Evolutionary conservation across 2,888 invertebrate species (phyloP).

Genomic region (Nomada goodeniana): DNA sequence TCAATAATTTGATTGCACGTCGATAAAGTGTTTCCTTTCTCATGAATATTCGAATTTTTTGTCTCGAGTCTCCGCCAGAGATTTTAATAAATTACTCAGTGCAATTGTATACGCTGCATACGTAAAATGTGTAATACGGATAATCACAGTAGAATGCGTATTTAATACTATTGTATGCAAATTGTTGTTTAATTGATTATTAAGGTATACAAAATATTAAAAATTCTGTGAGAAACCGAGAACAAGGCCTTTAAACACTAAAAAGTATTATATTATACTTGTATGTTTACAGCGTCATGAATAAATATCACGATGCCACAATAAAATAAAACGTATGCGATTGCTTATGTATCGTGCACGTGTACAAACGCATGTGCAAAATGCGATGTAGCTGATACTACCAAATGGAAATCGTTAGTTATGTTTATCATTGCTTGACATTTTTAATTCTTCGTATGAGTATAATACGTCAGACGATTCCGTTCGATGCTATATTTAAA

Average conservation of each 20-base stretch:
- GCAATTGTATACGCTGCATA: not conserved
- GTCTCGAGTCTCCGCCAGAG: not conserved
- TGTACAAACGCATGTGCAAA: not conserved
- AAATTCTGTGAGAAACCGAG: not conserved
- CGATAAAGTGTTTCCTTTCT: conserved; percentile 37
- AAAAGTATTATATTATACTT: conserved; percentile 12
- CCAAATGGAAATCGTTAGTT: not conserved
- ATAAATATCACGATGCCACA: conserved; percentile 28
- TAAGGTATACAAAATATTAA: not conserved
- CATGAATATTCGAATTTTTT: not conserved
- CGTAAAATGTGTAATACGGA: no score
- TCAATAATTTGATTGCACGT: conserved; percentile 29
- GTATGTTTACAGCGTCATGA: conserved; percentile 29
- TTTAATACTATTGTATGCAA: not conserved
- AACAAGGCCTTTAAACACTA: no score
- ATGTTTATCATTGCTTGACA: not conserved
- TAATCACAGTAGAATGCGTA: no score
- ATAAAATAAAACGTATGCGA: not conserved
- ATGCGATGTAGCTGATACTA: not conserved
- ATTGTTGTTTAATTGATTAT: no score
- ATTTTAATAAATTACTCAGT: not conserved
- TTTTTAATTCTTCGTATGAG: conserved; percentile 28
- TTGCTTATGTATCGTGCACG: not conserved
- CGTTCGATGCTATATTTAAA: conserved; percentile 12
- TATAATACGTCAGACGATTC: conserved; percentile 2